These are phyloP conservation scores for Struthidea cinerea DNA, from an alignment of 2,113 vertebrate genomes.

Conservation along the genomic window DNA sequence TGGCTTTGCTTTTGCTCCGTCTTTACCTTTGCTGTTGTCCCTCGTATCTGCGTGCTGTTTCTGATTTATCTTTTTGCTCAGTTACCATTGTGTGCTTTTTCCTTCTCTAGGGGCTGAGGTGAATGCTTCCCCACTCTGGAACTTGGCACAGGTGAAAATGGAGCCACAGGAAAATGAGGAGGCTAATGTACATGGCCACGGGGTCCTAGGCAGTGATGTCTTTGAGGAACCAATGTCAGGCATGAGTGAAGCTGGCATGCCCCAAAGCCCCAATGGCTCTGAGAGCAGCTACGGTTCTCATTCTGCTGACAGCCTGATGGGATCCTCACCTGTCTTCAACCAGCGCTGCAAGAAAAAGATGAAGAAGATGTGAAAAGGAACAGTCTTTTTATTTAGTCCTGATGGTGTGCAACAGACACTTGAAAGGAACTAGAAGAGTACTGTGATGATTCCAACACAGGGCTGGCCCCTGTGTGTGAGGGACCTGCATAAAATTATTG, in stretches of 20 bases:
- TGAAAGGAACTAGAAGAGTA: neutral
- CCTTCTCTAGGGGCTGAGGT: slow-evolving; percentile 76
- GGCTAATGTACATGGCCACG: slow-evolving; percentile 79
- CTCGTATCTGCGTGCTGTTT: neutral
- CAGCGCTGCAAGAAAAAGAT: slow-evolving; percentile 90
- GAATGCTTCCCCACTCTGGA: slow-evolving; percentile 92
- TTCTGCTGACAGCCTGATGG: slow-evolving; percentile 92
- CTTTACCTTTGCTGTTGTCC: neutral
- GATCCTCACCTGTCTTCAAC: slow-evolving; percentile 91
- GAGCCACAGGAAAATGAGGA: slow-evolving; percentile 94
- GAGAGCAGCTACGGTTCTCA: slow-evolving; percentile 92
- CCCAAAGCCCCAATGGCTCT: slow-evolving; percentile 85
- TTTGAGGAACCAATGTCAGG: slow-evolving; percentile 98
- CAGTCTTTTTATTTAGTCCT: neutral
- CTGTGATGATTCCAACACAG: neutral
- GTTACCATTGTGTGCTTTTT: neutral
- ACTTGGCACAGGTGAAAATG: slow-evolving; percentile 90
- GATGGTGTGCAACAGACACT: neutral
- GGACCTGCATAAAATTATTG: neutral
- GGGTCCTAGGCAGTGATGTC: slow-evolving; percentile 86
- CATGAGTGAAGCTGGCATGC: slow-evolving; percentile 92
- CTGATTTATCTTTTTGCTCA: neutral
- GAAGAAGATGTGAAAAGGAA: slow-evolving; percentile 84
- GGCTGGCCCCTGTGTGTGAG: neutral
- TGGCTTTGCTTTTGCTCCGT: neutral